A percentile compares a stretch with the other conserved stretches of the same genome.
These are phyloP conservation scores for Ibycter americanus DNA, from an alignment of 2,797 vertebrate genomes.

Conservation along the genomic window DNA sequence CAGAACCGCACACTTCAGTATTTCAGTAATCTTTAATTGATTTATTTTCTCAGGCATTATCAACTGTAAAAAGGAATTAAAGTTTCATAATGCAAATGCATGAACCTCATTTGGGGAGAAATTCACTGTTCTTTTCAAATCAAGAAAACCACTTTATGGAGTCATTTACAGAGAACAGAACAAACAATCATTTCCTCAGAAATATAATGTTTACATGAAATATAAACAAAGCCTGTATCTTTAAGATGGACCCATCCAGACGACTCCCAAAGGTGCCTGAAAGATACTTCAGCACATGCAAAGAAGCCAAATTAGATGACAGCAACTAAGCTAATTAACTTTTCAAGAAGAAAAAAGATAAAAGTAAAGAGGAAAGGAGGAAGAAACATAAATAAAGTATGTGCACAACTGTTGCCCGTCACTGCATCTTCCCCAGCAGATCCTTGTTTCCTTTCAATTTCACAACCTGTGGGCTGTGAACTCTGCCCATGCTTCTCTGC, in stretches of 20 bases:
- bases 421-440: background rate
- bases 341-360: background rate
- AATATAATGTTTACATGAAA: background rate
- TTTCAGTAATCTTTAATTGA: background rate
- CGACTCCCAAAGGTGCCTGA: background rate
- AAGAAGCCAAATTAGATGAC: background rate
- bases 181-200: background rate
- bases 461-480: background rate
- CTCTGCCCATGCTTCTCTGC: background rate
- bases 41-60: background rate
- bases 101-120: background rate
- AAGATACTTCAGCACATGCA: background rate
- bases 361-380: background rate
- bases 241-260: background rate
- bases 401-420: background rate
- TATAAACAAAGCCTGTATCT: background rate
- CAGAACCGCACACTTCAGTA: background rate
- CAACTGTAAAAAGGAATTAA: background rate
- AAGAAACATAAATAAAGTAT: background rate
- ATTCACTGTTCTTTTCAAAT: background rate
- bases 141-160: background rate
- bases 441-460: accelerated
- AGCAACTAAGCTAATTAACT: background rate
- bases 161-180: background rate
- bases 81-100: background rate